Percentiles rank a stretch among this genome's conserved stretches.
phyloP scores from a whole-genome alignment of 2,888 invertebrate genomes.

The Gari tellinella region DNA sequence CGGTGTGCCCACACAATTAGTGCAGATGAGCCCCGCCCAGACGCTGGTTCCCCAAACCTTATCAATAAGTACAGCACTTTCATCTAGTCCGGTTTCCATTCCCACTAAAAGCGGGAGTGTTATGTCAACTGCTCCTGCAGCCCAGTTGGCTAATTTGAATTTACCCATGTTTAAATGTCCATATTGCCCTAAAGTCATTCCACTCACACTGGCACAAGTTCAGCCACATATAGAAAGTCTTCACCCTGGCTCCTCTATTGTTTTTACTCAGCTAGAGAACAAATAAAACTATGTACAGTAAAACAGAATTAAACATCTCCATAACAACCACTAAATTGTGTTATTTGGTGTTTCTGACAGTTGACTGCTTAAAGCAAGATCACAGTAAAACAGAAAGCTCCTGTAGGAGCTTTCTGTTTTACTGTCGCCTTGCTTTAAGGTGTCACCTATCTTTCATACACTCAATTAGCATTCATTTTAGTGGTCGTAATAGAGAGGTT shows the following conservation, averaged over 20 bases:
- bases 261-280: conserved; percentile 44
- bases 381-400: too few relatives aligned
- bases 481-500: too few relatives aligned
- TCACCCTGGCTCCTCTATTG: conserved; percentile 69
- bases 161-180: conserved; percentile 63
- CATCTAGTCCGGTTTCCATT: conserved; percentile 2
- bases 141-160: conserved; percentile 24
- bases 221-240: conserved; percentile 72
- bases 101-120: conserved; percentile 1
- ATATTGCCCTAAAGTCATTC: conserved; percentile 62
- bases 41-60: conserved; percentile 1
- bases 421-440: too few relatives aligned
- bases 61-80: not conserved
- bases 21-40: conserved; percentile 37
- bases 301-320: too few relatives aligned
- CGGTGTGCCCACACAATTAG: conserved; percentile 33
- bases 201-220: conserved; percentile 65
- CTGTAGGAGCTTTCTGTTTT: too few relatives aligned
- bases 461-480: too few relatives aligned
- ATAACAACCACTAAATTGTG: too few relatives aligned
- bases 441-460: too few relatives aligned
- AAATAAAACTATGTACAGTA: too few relatives aligned
- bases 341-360: too few relatives aligned
- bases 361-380: too few relatives aligned
- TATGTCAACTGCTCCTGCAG: not conserved